These are phyloP conservation scores for Chlorocebus sabaeus DNA, from an alignment of 2,113 vertebrate genomes.

Conservation along the genomic window DNA sequence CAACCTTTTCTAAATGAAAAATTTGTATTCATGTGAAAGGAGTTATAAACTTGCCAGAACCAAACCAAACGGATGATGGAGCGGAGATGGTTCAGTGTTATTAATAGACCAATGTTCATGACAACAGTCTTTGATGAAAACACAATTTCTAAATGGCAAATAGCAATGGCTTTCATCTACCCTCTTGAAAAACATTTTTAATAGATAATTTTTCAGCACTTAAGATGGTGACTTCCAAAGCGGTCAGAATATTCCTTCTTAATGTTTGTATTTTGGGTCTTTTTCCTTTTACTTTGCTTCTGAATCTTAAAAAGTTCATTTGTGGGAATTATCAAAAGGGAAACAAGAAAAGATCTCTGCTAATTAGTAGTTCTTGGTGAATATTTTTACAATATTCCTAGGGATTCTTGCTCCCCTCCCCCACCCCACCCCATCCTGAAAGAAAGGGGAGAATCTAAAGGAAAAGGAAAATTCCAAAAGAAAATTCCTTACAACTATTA, in stretches of 20 bases:
- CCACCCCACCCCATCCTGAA: too few relatives aligned
- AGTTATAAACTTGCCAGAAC: neutral
- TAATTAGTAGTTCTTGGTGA: constrained; percentile 4
- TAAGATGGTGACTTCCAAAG: neutral
- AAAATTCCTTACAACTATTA: constrained; percentile 62
- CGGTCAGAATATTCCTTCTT: neutral
- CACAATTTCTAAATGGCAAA: neutral
- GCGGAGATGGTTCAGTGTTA: too few relatives aligned
- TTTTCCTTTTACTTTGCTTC: neutral
- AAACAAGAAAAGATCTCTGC: neutral
- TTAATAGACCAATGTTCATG: neutral
- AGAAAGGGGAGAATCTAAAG: too few relatives aligned
- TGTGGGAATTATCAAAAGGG: neutral
- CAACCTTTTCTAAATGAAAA: neutral
- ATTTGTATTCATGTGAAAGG: neutral
- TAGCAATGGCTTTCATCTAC: neutral
- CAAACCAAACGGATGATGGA: neutral
- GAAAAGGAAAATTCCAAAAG: constrained; percentile 67
- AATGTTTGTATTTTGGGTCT: neutral
- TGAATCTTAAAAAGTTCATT: constrained; percentile 44
- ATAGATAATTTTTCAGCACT: neutral
- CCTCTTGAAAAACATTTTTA: too few relatives aligned
- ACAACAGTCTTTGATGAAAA: neutral
- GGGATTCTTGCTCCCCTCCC: too few relatives aligned
- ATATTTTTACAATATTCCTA: constrained; percentile 58